phyloP scores from a whole-genome alignment of 2,888 invertebrate species.

The Meta bourneti region DNA sequence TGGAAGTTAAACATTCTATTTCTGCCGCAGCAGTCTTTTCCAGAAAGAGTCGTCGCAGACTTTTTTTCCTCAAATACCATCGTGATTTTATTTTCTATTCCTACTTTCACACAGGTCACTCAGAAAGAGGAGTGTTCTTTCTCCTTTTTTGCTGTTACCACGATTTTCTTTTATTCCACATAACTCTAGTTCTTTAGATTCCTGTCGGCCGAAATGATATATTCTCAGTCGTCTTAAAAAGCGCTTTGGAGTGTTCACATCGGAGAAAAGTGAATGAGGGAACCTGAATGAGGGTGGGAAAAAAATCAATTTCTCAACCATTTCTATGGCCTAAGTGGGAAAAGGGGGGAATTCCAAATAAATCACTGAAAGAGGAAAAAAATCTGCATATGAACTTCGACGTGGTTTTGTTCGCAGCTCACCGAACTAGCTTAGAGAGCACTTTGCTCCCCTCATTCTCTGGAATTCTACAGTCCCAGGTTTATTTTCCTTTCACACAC shows the following conservation, averaged over 20 bases:
- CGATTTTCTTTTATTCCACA: constrained; percentile 22
- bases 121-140: background rate
- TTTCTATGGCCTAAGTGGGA: constrained; percentile 67
- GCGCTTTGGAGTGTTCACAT: constrained; percentile 60
- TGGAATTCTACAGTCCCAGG: constrained; percentile 30
- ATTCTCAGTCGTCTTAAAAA: constrained; percentile 70
- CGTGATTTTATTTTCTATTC: constrained; percentile 71
- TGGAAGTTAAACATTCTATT: background rate
- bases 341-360: constrained; percentile 53
- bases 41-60: too few species aligned
- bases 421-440: constrained; percentile 43
- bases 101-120: constrained; percentile 66
- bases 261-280: constrained; percentile 67
- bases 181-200: constrained; percentile 40
- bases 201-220: constrained; percentile 66
- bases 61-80: background rate
- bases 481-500: constrained; percentile 43
- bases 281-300: constrained; percentile 42
- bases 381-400: constrained; percentile 69
- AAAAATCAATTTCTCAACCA: constrained; percentile 61
- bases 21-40: background rate
- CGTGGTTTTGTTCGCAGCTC: constrained; percentile 64
- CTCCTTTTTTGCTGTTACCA: constrained; percentile 31
- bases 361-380: constrained; percentile 48
- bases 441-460: constrained; percentile 49